These are phyloP conservation scores for Luperina nickerlii DNA, from an alignment of 2,888 invertebrate species.

Conservation along the genomic window DNA sequence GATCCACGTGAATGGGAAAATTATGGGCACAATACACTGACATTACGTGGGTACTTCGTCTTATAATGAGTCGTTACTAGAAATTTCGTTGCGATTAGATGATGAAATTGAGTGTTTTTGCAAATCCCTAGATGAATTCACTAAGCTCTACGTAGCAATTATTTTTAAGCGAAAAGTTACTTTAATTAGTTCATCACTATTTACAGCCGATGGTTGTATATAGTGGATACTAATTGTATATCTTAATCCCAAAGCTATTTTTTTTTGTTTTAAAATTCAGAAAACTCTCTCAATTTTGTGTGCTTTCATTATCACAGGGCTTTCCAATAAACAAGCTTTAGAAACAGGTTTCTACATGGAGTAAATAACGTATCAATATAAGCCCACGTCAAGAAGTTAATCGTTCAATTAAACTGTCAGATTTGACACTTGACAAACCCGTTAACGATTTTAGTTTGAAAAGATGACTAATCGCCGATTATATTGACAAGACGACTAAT, in stretches of 20 bases:
- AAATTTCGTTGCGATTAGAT: conserved; percentile 7
- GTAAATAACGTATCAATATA: conserved; percentile 14
- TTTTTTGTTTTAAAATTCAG: no score
- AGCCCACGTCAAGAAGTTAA: conserved; percentile 17
- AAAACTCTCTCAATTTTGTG: background rate
- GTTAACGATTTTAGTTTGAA: conserved; percentile 22
- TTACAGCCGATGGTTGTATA: background rate
- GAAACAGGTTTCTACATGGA: background rate
- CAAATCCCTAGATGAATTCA: background rate
- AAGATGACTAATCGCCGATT: conserved; percentile 27
- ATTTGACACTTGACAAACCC: conserved; percentile 20
- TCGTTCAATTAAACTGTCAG: conserved; percentile 40
- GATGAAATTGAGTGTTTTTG: background rate
- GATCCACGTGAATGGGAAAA: conserved; percentile 34
- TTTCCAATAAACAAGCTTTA: background rate
- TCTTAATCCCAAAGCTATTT: no score
- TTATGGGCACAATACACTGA: conserved; percentile 29
- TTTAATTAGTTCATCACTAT: background rate
- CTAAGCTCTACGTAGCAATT: background rate
- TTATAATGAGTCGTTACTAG: conserved; percentile 6
- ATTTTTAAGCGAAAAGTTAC: background rate
- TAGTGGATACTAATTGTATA: background rate
- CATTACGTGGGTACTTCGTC: background rate
- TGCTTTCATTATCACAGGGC: background rate
- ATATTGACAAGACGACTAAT: conserved; percentile 39